A percentile compares a stretch with the other conserved stretches of the same genome.
These are phyloP conservation scores for Ellobius talpinus DNA, from an alignment of 2,113 vertebrate species.

Conservation along the genomic window DNA sequence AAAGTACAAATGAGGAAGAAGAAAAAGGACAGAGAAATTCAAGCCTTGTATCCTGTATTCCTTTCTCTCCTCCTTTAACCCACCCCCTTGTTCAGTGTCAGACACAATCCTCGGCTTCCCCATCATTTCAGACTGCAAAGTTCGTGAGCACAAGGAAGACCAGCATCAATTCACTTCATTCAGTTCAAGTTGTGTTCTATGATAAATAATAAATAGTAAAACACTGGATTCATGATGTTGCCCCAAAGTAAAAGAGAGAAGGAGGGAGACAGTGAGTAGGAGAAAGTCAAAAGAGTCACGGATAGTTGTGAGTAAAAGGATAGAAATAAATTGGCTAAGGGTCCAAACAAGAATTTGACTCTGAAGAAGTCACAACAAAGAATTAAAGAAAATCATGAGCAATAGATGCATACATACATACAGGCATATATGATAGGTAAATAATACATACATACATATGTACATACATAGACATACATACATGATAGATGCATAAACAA, in stretches of 20 bases:
- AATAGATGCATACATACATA: background rate
- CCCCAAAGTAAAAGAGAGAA: conserved; percentile 1
- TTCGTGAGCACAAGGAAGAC: background rate
- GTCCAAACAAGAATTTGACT: background rate
- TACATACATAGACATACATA: background rate
- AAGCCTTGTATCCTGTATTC: conserved; percentile 8
- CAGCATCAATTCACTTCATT: background rate
- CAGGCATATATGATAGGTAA: background rate
- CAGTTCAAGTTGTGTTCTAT: conserved; percentile 32
- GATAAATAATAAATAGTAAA: conserved; percentile 55
- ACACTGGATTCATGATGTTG: background rate
- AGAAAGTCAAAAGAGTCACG: background rate
- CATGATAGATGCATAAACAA: background rate
- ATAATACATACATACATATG: background rate
- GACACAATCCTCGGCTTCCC: background rate
- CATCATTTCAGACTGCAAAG: background rate
- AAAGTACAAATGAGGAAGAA: conserved; percentile 19
- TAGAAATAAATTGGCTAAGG: conserved; percentile 26
- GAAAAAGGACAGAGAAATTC: conserved; percentile 28
- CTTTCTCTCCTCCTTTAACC: conserved; percentile 57
- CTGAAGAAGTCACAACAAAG: background rate
- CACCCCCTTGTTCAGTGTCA: background rate
- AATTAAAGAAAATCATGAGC: conserved; percentile 9
- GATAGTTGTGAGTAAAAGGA: conserved; percentile 30
- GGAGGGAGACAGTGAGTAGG: background rate